A percentile compares a stretch with the other conserved stretches of the same genome.
These are phyloP conservation scores for Allobates femoralis DNA, from an alignment of 2,797 vertebrate genomes.

Conservation along the genomic window DNA sequence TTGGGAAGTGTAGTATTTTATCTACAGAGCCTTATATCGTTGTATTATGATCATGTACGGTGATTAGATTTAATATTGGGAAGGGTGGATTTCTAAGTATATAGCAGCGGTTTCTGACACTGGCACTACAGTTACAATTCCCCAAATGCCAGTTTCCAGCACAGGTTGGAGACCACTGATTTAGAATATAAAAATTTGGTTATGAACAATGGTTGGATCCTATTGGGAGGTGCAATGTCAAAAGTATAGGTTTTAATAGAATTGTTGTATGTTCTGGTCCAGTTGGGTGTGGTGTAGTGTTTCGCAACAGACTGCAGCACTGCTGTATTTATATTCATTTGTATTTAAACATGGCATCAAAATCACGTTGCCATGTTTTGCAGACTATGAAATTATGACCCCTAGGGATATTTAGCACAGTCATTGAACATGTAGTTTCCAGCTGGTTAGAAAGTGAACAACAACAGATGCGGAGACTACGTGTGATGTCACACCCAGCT, in stretches of 20 bases:
- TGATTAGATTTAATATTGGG: background rate
- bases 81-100: background rate
- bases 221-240: background rate
- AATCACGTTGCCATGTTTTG: background rate
- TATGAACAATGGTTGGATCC: background rate
- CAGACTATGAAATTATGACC: background rate
- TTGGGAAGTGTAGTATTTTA: background rate
- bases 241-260: too few species aligned
- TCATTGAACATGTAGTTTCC: background rate
- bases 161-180: background rate
- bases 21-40: background rate
- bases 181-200: background rate
- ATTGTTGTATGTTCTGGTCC: too few species aligned
- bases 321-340: too few species aligned
- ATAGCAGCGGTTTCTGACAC: too few species aligned
- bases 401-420: background rate
- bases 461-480: background rate
- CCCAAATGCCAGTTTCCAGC: background rate
- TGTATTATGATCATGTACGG: background rate
- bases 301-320: too few species aligned
- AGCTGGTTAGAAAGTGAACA: conserved; percentile 5
- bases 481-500: background rate
- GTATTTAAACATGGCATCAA: background rate
- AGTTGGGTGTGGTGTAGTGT: too few species aligned
- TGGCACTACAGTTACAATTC: too few species aligned